These are phyloP conservation scores for Ganaspis brasiliensis DNA, from an alignment of 2,888 invertebrate species.

Conservation along the genomic window DNA sequence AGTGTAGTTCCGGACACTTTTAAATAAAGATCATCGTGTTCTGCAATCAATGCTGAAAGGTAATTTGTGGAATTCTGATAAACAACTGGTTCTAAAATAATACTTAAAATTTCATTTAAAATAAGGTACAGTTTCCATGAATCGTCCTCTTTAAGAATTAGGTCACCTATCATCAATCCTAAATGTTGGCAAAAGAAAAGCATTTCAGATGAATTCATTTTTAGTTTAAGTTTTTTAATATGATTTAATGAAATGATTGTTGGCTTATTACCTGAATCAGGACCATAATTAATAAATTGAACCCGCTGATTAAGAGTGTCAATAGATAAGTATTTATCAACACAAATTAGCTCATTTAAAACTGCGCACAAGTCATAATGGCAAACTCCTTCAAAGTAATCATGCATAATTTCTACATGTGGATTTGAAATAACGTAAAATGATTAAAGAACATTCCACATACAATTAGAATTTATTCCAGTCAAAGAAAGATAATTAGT, in stretches of 20 bases:
- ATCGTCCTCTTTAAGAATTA: constrained; percentile 28
- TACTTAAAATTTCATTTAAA: too few relatives aligned
- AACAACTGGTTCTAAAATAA: too few relatives aligned
- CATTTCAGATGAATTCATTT: constrained; percentile 49
- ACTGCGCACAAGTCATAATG: background rate
- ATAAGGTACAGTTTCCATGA: background rate
- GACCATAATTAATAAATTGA: constrained; percentile 45
- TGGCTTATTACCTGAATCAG: constrained; percentile 44
- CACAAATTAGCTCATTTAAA: background rate
- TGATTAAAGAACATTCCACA: constrained; percentile 48
- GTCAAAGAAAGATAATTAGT: constrained; percentile 52
- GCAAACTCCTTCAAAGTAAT: constrained; percentile 51
- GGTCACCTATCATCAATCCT: constrained; percentile 42
- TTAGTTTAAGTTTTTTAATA: constrained; percentile 37
- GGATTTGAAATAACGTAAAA: constrained; percentile 52
- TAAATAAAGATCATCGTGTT: constrained; percentile 52
- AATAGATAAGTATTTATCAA: constrained; percentile 32
- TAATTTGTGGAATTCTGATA: too few relatives aligned
- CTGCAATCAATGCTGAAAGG: too few relatives aligned
- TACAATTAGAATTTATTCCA: constrained; percentile 55
- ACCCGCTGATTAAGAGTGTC: constrained; percentile 43
- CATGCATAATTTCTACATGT: constrained; percentile 55
- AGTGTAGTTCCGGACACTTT: constrained; percentile 48
- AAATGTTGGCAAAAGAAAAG: constrained; percentile 37
- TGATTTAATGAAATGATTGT: constrained; percentile 39